These are phyloP conservation scores for Xenopus petersii DNA, from an alignment of 2,797 vertebrate genomes.

Conservation along the genomic window DNA sequence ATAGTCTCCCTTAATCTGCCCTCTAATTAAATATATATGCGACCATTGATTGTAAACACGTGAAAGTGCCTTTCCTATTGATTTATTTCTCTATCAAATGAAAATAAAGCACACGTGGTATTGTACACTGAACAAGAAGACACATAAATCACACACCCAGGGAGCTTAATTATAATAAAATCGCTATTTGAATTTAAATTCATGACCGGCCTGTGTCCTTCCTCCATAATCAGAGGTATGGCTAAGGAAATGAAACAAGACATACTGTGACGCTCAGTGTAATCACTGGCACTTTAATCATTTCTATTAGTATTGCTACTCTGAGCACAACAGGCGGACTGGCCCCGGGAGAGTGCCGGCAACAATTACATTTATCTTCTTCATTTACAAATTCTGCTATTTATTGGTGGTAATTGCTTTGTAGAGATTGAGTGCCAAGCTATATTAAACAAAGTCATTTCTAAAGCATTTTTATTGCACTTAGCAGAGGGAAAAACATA, in stretches of 20 bases:
- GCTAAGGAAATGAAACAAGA: not conserved
- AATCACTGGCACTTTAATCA: conserved; percentile 1
- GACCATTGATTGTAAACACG: too few relatives aligned
- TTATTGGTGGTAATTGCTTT: conserved; percentile 1
- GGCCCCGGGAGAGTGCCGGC: not conserved
- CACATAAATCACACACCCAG: not conserved
- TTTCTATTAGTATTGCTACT: conserved; percentile 1
- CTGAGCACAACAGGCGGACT: not conserved
- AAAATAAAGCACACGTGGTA: not conserved
- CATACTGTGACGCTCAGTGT: not conserved
- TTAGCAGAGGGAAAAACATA: too few relatives aligned
- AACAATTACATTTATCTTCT: not conserved
- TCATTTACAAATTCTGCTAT: not conserved
- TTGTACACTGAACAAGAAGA: not conserved
- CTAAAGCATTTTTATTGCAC: too few relatives aligned
- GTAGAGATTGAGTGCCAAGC: not conserved
- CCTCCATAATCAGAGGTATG: not conserved
- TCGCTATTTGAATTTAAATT: not conserved
- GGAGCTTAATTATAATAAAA: not conserved
- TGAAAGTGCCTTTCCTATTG: too few relatives aligned
- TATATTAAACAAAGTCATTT: too few relatives aligned
- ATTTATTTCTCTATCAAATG: too few relatives aligned
- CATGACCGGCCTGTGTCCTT: not conserved
- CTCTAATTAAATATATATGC: too few relatives aligned
- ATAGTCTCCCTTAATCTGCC: too few relatives aligned